Evolutionary conservation across 2,797 vertebrate genomes (phyloP), one percentile per base, ranked within the genome.

Genomic region (Tiaroga cobitis): DNA sequence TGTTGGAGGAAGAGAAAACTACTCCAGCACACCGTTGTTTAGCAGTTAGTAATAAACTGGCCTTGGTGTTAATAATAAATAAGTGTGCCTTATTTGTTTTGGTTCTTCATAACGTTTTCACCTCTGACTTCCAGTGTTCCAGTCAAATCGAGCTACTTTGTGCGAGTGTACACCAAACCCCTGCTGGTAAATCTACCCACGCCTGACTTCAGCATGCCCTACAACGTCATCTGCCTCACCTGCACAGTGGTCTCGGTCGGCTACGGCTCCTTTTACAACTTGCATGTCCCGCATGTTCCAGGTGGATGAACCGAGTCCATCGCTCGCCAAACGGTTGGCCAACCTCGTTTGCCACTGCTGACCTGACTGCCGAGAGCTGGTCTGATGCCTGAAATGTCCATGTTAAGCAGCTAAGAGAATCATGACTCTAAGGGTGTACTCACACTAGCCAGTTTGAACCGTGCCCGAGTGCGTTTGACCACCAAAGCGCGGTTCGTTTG

Each of bases 231-330:
- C 94, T 99, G 98, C 91, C 92, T 99, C 89, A 99, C 98, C 4
- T 99, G 98, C 93, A 99, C 97, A 0, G 98, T 99, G 90, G 97
- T 99, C 85, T 98, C 97, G 0, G 97, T 99, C 91, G 99, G 97
- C 78, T 99, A 99, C 0, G 98, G 98, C 88, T 99, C 97, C 75
- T 96, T 99, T 89, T 99, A 98, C 94, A 99, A 98, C 81, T 94
- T 99, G 9, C 96, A n/a, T 99, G 87, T 99, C 98, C 32, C 95
- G 97, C 21, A 99, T 96, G 2, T 99, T 99, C 90, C 97, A 98
- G 32, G 93, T 99, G 24, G 97, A 98, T 69, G 98, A 98, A 90
- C 96, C 96, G 0, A 95, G 93, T 4, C 96, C 94, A 0, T 95
- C 97, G 72, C 86, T 99, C 88, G 97, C 96, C 87, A 99, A 97